Base-by-base conservation (phyloP, 2,888 invertebrate species). In the Perithous albicinctus region DNA sequence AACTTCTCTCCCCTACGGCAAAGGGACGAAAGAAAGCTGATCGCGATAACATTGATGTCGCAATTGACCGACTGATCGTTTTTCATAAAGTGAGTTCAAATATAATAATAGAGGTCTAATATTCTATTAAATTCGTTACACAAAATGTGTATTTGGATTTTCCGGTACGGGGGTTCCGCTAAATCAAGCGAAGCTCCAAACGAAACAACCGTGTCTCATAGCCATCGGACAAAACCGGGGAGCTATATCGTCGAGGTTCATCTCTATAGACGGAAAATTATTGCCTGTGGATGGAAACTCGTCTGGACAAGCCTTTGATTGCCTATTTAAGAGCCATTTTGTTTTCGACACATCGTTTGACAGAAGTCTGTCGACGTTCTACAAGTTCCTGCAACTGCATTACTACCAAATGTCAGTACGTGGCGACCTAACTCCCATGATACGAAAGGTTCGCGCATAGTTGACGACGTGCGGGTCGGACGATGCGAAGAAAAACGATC, bases 401-500 rank as follows among this genome's bases (percentile, higher is more conserved):
- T 85, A 81, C 63, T 85, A 83, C 23, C 51, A 73, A 32, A 78
- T 83, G 59, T 26, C 20, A 10, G 46, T 35, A 1, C 64, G 59
- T 18, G 12, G 46, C 10, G 38, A n/a, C 12, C 70, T 82, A 18
- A 85, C 80, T 32, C 67, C 82, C 1, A 78, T 78, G 48, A 85
- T 84, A 82, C 79, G 78, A 63, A 82, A 84, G 69, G 43, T 85
- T 1, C 75, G 78, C 3, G 1, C n/a, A n/a, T 85, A 80, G 79
- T 54, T 84, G 8, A 26, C 20, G 72, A 67, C 26, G 15, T 46
- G 46, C 3, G 15, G 12, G 18, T 46, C 46, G 46, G 15, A 46
- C 18, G 46, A 46, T 38, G n/a, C 43, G 72, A 59, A 63, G 69
- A 54, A 77, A 61, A 77, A 59, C 32, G 38, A 18, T 12, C 23